Conservation (phyloP, 2,888 invertebrate species). For the Syrista parreyssii region DNA sequence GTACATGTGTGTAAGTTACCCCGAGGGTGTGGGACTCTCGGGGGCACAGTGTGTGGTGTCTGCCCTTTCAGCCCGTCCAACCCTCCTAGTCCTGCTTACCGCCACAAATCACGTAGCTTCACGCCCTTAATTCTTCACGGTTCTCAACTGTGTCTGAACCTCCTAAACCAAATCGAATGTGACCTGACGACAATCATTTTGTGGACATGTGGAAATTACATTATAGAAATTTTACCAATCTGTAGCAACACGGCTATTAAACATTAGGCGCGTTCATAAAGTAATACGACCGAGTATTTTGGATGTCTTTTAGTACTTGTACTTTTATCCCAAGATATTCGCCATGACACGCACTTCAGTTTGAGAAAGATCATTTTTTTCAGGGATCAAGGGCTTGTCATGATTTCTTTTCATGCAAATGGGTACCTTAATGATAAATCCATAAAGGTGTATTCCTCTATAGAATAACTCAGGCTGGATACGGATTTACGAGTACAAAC, state of each 20-base stretch:
- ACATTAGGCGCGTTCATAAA: background rate
- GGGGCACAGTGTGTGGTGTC: conserved; percentile 26
- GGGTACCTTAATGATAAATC: background rate
- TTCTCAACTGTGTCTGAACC: background rate
- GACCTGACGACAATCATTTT: background rate
- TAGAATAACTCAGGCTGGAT: background rate
- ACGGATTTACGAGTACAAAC: conserved; percentile 49
- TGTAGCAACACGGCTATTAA: background rate
- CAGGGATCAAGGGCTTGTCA: background rate
- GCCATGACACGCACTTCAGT: background rate
- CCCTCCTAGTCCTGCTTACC: conserved; percentile 30
- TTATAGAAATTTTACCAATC: background rate
- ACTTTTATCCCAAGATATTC: background rate
- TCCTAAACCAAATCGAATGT: background rate
- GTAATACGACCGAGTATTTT: too few species aligned
- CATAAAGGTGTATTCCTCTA: background rate
- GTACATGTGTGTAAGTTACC: conserved; percentile 35
- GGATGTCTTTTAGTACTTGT: background rate
- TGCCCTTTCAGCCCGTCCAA: conserved; percentile 24
- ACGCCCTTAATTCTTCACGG: conserved; percentile 37
- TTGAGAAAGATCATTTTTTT: background rate
- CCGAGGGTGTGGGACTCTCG: conserved; percentile 9
- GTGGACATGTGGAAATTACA: background rate
- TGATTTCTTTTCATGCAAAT: background rate
- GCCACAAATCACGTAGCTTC: conserved; percentile 37